These are phyloP conservation scores for Catostylus mosaicus DNA, from an alignment of 30 jellyfish, hydroid and myxozoan species.

Conservation along the genomic window DNA sequence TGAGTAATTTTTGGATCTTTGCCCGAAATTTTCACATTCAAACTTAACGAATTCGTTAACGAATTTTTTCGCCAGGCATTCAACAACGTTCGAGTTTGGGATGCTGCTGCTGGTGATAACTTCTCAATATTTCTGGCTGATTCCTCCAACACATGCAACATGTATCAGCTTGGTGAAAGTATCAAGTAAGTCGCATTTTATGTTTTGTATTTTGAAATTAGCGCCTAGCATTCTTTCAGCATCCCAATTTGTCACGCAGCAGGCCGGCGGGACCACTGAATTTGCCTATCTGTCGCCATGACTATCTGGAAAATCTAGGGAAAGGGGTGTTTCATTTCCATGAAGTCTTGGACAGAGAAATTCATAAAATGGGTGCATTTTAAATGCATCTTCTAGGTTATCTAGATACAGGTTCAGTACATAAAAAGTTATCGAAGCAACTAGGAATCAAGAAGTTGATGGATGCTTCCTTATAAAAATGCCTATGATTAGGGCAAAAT, in stretches of 20 bases:
- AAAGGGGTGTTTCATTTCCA: background rate
- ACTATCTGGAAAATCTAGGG: background rate
- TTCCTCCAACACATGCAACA: slow-evolving; percentile 42
- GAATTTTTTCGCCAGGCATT: slow-evolving; percentile 49
- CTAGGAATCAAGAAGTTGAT: background rate
- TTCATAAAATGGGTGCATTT: background rate
- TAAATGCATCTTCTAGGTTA: background rate
- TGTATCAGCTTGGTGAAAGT: slow-evolving; percentile 77
- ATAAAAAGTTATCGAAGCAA: background rate
- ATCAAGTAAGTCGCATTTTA: slow-evolving; percentile 32
- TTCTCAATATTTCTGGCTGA: slow-evolving; percentile 88
- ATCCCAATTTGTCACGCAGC: background rate
- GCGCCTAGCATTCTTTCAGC: background rate
- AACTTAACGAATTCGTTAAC: too few species aligned
- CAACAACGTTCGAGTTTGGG: slow-evolving; percentile 88
- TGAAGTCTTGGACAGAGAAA: background rate
- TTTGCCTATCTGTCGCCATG: background rate
- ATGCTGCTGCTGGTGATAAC: slow-evolving; percentile 83
- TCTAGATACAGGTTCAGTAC: background rate
- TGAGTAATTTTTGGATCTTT: too few species aligned
- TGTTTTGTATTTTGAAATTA: too few species aligned
- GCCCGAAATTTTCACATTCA: too few species aligned
- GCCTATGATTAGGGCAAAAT: too few species aligned
- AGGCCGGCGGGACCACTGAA: background rate
- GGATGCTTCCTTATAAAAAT: too few species aligned